phyloP scores from a whole-genome alignment of 1,140 invertebrate species.

The Venustaconcha ellipsiformis region DNA sequence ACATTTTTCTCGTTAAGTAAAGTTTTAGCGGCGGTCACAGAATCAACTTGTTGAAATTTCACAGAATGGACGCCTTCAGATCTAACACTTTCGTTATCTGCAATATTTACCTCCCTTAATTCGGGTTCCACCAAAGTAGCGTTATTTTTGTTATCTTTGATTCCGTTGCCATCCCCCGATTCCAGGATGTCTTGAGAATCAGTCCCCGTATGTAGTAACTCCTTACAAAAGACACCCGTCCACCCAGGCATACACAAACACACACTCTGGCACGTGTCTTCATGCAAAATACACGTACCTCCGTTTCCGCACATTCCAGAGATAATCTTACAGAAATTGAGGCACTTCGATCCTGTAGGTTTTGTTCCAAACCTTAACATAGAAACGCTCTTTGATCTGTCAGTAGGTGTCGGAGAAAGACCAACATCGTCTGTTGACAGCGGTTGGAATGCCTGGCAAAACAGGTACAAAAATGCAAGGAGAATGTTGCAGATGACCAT shows the following conservation, averaged over 20 bases:
- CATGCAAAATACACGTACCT: slow-evolving; percentile 20
- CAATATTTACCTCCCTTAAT: not conserved
- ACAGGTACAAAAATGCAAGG: too few species aligned
- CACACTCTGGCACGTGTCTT: slow-evolving; percentile 11
- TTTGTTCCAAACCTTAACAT: too few species aligned
- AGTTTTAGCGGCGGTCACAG: too few species aligned
- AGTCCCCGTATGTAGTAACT: not conserved
- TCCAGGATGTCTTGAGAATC: not conserved
- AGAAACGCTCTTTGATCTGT: too few species aligned
- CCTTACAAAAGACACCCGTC: slow-evolving; percentile 21
- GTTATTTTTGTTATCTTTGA: not conserved
- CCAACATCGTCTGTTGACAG: too few species aligned
- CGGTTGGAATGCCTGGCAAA: too few species aligned
- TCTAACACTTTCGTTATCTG: not conserved
- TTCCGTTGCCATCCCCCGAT: not conserved
- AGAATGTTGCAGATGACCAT: too few species aligned
- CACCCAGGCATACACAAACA: slow-evolving; percentile 20
- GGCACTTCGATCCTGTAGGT: slow-evolving; percentile 15
- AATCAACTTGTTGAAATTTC: not conserved
- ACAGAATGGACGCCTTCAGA: not conserved
- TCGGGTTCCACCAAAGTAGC: not conserved
- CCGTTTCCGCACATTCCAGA: slow-evolving; percentile 17
- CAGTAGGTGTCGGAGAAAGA: too few species aligned
- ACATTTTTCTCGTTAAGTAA: not conserved
- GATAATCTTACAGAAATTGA: slow-evolving; percentile 24